Evolutionary conservation across 2,797 vertebrate genomes (phyloP), one percentile per base, ranked within the genome.

Genomic region (Darevskia nairensis): DNA sequence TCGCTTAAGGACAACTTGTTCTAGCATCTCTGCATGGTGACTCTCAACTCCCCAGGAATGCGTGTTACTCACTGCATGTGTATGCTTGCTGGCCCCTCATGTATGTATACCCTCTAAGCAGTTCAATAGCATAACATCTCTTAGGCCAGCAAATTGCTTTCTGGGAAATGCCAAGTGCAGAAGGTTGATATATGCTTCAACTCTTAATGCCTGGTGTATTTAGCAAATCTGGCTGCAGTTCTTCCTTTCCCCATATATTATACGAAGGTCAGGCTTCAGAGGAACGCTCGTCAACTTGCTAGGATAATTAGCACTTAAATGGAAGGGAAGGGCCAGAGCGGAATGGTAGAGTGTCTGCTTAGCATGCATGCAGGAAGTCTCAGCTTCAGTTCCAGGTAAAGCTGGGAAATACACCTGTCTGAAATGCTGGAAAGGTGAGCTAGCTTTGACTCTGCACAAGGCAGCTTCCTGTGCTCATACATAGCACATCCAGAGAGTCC

Each of bases 191-290:
- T 68, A 80, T 69, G 35, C 44, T 71, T 86, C 1, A 23, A 80
- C 79, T 79, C 44, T 86, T 39, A 79, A 69, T 71, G 64, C n/a
- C 61, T 86, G 66, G 64, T 79, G 15, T 71, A 29, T 71, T 79
- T 79, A 79, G 66, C 23, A 17, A 79, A 69, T 35, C 44, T 86
- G 44, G n/a, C 44, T 69, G 61, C 29, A 35, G 85, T 79, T 66
- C 27, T 19, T 69, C 11, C 61, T 86, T 78, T 46, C 21, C 9
- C 76, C 29, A 29, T 86, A 61, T 32, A 69, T 79, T 79, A 79
- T 69, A 32, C 7, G 35, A 86, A 79, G 76, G 75, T 86, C n/a
- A 68, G 35, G 64, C 75, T 69, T 86, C 69, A n/a, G 61, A 35
- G 75, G 75, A 79, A 79, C 68, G 15, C n/a, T 29, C 64, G 50